A percentile compares a stretch with the other conserved stretches of the same genome.
Conservation (phyloP, 2,797 vertebrate species). For the Hemibagrus guttatus region DNA sequence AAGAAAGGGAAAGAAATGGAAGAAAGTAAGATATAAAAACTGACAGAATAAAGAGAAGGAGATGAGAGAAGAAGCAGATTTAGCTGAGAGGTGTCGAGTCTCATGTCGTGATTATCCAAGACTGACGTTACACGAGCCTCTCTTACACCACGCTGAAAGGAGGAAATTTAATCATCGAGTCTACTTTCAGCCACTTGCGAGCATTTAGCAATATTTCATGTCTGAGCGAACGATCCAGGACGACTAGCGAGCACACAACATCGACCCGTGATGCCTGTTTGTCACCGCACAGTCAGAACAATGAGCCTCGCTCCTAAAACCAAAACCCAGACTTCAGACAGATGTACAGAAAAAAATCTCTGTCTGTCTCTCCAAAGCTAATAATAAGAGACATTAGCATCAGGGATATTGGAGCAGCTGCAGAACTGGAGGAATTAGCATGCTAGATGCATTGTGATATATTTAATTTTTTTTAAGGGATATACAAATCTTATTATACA, state of each 20-base stretch:
- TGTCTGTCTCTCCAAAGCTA: not conserved
- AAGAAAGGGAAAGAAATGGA: not conserved
- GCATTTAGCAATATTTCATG: not conserved
- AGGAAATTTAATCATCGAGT: not conserved
- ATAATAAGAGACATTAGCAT: not conserved
- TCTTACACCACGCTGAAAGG: not conserved
- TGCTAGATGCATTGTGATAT: not conserved
- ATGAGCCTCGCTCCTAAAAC: not conserved
- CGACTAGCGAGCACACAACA: not conserved
- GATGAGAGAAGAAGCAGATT: too few species aligned
- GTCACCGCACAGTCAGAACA: not conserved
- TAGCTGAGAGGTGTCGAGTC: not conserved
- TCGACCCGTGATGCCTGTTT: not conserved
- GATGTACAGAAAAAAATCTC: not conserved
- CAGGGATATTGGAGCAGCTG: not conserved
- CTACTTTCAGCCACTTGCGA: not conserved
- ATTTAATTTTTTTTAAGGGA: not conserved
- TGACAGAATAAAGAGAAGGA: not conserved
- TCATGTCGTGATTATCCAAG: not conserved
- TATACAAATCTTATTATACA: not conserved
- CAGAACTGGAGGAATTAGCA: not conserved
- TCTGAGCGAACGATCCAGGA: not conserved
- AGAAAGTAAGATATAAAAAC: not conserved
- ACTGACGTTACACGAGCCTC: not conserved
- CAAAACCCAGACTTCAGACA: slow-evolving; percentile 1